Evolutionary conservation across 2,797 vertebrate genomes (phyloP), one percentile per base, ranked within the genome.

Genomic region (Dendrocincla fuliginosa): DNA sequence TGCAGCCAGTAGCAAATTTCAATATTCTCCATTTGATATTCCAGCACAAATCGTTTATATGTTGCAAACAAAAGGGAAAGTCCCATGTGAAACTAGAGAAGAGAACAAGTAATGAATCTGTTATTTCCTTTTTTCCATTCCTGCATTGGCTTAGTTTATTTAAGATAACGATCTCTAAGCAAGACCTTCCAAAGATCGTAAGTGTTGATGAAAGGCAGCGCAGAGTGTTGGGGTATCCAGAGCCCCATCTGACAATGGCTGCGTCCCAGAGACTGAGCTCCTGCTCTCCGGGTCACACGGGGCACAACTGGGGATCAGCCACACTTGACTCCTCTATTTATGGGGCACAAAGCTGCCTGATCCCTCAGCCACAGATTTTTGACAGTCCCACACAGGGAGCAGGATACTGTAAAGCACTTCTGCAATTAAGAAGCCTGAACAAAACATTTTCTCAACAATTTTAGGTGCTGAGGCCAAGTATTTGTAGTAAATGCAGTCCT

Each of bases 1-100:
- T 61, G 68, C 79, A 87, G 68, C 39, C 52, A 94, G 81, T 20
- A 92, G 78, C 78, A 90, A 75, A 93, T 65, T 84, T 81, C 79
- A 93, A 7, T 71, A 63, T n/a, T 23, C 13, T 83, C 22, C n/a
- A 70, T 64, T 85, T 57, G 42, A 91, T 83, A 85, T 25, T 69
- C 56, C 50, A 78, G 46, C 44, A 47, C 61, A 84, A 91, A 94
- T 70, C 3, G 2, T 68, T 90, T 37, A 74, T 52, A 25, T 10
- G 32, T 70, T 60, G 55, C 33, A 73, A 87, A 87, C 64, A 44
- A 81, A 83, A 78, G 32, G 30, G 53, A 76, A 93, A 91, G 44
- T 60, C 55, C 42, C 65, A 56, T 2, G 7, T 91, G 84, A 92
- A 89, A 94, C 52, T 56, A 22, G 87, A 93, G 86, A 85, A 41